phyloP scores from a whole-genome alignment of 2,113 vertebrate species.

The Mormyrus iriodes region DNA sequence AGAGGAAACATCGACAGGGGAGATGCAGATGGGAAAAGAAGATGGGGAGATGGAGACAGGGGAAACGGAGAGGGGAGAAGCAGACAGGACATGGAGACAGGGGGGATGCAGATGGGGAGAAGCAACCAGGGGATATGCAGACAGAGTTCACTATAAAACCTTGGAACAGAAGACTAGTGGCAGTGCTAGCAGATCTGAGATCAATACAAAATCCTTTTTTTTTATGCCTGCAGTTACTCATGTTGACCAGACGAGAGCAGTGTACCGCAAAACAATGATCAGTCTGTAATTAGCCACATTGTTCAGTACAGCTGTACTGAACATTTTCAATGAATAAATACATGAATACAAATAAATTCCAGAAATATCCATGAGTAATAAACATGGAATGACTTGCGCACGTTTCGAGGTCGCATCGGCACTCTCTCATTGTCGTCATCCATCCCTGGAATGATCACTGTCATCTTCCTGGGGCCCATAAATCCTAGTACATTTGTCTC shows the following conservation, averaged over 20 bases:
- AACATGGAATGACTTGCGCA: conserved; percentile 42
- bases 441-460: conserved; percentile 75
- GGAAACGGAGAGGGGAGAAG: neutral
- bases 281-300: neutral
- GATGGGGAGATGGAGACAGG: neutral
- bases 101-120: neutral
- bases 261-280: neutral
- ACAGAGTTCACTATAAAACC: neutral
- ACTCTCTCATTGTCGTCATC: conserved; percentile 64
- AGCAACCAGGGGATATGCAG: neutral
- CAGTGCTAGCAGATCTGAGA: neutral
- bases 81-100: neutral
- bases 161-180: neutral
- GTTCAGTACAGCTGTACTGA: neutral
- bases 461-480: conserved; percentile 80
- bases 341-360: neutral
- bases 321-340: neutral
- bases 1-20: neutral
- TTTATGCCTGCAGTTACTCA: neutral
- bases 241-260: neutral
- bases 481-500: conserved; percentile 79
- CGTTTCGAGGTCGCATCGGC: conserved; percentile 69
- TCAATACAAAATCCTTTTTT: neutral
- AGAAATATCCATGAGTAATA: neutral
- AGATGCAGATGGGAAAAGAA: neutral